These are phyloP conservation scores for Monoplex corrugatus DNA, from an alignment of 2,888 invertebrate genomes.

Conservation along the genomic window DNA sequence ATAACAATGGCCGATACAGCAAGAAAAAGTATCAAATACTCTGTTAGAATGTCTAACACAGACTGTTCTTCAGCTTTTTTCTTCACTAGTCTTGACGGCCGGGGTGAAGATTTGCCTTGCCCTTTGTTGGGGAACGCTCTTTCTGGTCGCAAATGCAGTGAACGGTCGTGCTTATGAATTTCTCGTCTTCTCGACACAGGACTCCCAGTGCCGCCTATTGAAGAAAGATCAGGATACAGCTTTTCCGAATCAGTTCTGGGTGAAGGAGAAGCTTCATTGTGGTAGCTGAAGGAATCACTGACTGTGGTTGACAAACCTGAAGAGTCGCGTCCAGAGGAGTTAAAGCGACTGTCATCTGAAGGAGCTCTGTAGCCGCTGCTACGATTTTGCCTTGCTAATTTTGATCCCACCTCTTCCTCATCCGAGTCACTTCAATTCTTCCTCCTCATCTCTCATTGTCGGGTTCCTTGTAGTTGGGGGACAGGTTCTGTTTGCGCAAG, in stretches of 20 bases:
- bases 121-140: neutral
- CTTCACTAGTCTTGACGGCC: neutral
- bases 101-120: neutral
- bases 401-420: neutral
- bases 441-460: neutral
- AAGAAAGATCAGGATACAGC: conserved; percentile 38
- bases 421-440: neutral
- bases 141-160: neutral
- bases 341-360: neutral
- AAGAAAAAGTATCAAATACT: neutral
- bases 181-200: neutral
- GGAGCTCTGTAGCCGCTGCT: neutral
- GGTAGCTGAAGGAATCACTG: conserved; percentile 37
- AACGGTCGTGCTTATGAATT: neutral
- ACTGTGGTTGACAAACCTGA: conserved; percentile 32
- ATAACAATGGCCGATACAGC: neutral
- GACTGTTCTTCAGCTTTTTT: neutral
- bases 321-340: neutral
- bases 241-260: neutral
- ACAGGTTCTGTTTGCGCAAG: neutral
- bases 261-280: neutral
- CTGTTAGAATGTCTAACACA: neutral
- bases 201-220: neutral
- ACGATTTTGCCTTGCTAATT: neutral
- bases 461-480: conserved; percentile 4